Evolutionary conservation across 2,888 invertebrate species (phyloP).

Genomic region (Ethmia dodecea): DNA sequence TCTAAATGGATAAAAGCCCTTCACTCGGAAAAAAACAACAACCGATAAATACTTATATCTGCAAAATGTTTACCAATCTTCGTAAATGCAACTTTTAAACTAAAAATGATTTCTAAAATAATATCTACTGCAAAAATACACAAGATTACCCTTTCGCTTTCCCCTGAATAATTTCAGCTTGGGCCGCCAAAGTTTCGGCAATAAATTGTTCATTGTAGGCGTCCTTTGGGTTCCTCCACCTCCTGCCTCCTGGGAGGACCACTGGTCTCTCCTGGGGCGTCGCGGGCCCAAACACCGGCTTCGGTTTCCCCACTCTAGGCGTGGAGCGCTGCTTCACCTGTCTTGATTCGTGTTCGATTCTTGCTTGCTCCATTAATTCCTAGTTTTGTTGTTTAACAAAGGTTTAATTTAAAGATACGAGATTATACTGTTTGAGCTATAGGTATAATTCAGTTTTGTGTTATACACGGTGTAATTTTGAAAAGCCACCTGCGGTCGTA

Average conservation of each 20-base stretch:
- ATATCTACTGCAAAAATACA: constrained; percentile 2
- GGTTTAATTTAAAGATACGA: no score
- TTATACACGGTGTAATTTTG: no score
- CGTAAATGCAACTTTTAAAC: not conserved
- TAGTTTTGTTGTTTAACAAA: constrained; percentile 17
- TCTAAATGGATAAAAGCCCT: no score
- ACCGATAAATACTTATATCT: no score
- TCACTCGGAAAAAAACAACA: no score
- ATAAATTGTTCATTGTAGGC: constrained; percentile 94
- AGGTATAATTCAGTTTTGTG: no score
- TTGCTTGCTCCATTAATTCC: constrained; percentile 57
- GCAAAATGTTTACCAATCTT: no score
- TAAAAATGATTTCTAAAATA: not conserved
- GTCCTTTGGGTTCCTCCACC: constrained; percentile 89
- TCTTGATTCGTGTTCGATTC: constrained; percentile 62
- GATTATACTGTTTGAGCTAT: no score
- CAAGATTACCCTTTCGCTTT: constrained; percentile 86
- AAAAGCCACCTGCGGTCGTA: no score
- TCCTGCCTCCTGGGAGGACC: constrained; percentile 86
- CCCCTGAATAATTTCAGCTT: constrained; percentile 91
- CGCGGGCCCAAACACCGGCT: constrained; percentile 74
- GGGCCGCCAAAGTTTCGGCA: constrained; percentile 89
- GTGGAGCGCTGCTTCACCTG: constrained; percentile 68
- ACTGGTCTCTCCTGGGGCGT: constrained; percentile 83
- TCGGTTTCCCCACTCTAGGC: constrained; percentile 55